Evolutionary conservation across 2,113 vertebrate genomes (phyloP).

Genomic region (Reinhardtius hippoglossoides): DNA sequence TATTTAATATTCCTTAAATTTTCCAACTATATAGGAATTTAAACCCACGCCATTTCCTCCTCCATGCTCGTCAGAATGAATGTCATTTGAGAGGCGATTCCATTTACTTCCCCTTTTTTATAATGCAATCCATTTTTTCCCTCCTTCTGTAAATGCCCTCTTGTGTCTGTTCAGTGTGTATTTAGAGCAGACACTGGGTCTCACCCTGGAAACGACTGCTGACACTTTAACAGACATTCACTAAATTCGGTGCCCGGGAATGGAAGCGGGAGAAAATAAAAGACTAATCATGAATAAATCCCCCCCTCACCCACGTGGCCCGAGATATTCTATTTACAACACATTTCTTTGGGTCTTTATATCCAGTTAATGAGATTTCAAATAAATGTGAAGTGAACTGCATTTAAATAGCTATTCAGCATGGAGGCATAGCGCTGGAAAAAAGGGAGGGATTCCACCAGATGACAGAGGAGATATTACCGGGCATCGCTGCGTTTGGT

Average conservation of each 20-base stretch:
- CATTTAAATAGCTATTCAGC: constrained; percentile 80
- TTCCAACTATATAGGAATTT: constrained; percentile 9
- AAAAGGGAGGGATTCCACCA: constrained; percentile 63
- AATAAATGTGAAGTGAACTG: constrained; percentile 79
- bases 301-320: constrained; percentile 62
- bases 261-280: constrained; percentile 48
- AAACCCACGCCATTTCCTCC: constrained; percentile 20
- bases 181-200: constrained; percentile 63
- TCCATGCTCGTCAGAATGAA: constrained; percentile 12
- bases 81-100: constrained; percentile 29
- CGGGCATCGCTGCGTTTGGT: constrained; percentile 39
- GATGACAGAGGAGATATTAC: constrained; percentile 76
- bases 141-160: constrained; percentile 45
- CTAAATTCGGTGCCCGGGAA: constrained; percentile 34
- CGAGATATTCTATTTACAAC: constrained; percentile 80
- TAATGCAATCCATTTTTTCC: constrained; percentile 37
- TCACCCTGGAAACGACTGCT: constrained; percentile 63
- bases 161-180: constrained; percentile 56
- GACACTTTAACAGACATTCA: constrained; percentile 69
- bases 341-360: constrained; percentile 76
- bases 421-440: constrained; percentile 62
- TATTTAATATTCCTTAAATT: constrained; percentile 29
- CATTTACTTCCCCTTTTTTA: constrained; percentile 48
- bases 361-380: constrained; percentile 81
- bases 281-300: constrained; percentile 77